Evolutionary conservation across 2,113 vertebrate genomes (phyloP).

Genomic region (Oncorhynchus tshawytscha): DNA sequence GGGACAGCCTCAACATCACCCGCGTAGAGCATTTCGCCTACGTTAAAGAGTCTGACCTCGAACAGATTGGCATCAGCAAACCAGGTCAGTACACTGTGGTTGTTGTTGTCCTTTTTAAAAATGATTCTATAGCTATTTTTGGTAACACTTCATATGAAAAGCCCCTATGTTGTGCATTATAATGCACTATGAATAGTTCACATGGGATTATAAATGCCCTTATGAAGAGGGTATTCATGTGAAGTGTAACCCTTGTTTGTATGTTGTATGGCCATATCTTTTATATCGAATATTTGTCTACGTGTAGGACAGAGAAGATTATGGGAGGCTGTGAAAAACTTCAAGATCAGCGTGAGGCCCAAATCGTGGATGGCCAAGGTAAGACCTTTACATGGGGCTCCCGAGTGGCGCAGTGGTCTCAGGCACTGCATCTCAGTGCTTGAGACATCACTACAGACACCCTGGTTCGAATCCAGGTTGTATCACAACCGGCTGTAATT

Average conservation of each 20-base stretch:
- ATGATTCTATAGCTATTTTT: not conserved
- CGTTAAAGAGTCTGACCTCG: constrained; percentile 82
- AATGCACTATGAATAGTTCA: no score
- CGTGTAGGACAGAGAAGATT: constrained; percentile 81
- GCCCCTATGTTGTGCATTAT: no score
- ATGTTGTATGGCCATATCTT: not conserved
- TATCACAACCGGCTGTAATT: no score
- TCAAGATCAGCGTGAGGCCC: constrained; percentile 57
- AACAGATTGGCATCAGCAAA: constrained; percentile 84
- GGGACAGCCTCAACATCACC: constrained; percentile 84
- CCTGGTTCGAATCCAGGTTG: no score
- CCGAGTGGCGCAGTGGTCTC: no score
- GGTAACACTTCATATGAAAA: no score
- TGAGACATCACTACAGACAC: no score
- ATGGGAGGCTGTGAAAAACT: constrained; percentile 78
- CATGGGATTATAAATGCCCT: not conserved
- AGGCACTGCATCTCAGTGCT: no score
- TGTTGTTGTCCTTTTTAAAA: not conserved
- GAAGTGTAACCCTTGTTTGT: not conserved
- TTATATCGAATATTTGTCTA: not conserved
- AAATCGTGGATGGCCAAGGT: constrained; percentile 78
- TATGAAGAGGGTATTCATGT: not conserved
- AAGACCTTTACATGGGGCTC: not conserved
- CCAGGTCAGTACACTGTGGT: constrained; percentile 72
- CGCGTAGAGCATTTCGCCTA: constrained; percentile 82